Conservation (phyloP, 2,888 invertebrate genomes). For the Cephus pulcher region DNA sequence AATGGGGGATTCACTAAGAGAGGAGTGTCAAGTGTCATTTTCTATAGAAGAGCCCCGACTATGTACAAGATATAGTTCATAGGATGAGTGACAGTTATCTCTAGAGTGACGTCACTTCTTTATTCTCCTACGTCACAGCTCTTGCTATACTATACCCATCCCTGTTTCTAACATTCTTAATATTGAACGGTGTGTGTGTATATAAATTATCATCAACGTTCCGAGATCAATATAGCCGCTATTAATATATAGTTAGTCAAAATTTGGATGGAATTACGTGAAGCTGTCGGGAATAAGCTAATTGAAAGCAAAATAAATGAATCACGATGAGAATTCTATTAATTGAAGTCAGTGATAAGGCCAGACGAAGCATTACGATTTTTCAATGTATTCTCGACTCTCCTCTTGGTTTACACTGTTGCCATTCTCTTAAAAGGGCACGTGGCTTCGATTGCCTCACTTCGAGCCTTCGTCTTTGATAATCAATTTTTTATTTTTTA, state of each 20-base stretch:
- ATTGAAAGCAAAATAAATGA: background rate
- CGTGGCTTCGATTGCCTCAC: no score
- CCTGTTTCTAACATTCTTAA: background rate
- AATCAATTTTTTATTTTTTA: no score
- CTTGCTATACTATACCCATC: background rate
- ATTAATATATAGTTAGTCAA: background rate
- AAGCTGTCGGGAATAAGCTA: background rate
- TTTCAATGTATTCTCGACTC: background rate
- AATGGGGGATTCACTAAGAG: background rate
- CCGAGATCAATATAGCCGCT: background rate
- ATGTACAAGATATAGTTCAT: background rate
- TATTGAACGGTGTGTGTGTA: background rate
- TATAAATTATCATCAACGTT: background rate
- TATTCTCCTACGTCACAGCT: background rate
- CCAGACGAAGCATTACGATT: background rate
- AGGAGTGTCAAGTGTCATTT: background rate
- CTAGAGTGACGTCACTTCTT: background rate
- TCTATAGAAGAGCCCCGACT: background rate
- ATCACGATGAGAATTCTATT: background rate
- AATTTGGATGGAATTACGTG: background rate
- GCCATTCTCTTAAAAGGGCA: background rate
- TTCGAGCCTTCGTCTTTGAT: no score
- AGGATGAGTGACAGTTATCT: background rate
- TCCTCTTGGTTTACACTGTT: background rate
- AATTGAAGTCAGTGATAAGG: background rate